Percentiles rank a stretch among this genome's conserved stretches.
phyloP scores from a whole-genome alignment of 1,140 invertebrate species.

The Phenacoccus solenopsis region DNA sequence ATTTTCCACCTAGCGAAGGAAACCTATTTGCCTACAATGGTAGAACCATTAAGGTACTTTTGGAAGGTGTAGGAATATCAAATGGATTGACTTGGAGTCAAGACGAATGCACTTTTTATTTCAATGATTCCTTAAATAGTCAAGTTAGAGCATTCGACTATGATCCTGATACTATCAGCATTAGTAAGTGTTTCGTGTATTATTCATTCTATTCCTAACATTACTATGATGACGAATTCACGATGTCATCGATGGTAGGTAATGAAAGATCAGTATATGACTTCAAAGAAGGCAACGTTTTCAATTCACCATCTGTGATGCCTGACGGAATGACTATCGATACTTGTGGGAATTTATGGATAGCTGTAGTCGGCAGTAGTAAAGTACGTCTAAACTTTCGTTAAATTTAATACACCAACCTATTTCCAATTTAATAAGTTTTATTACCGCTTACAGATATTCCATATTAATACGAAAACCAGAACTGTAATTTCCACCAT shows the following conservation, averaged over 20 bases:
- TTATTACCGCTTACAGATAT: slow-evolving; percentile 34
- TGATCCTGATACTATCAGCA: slow-evolving; percentile 24
- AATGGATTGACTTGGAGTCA: slow-evolving; percentile 40
- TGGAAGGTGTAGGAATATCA: slow-evolving; percentile 31
- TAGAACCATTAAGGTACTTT: slow-evolving; percentile 18
- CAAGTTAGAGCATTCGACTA: slow-evolving; percentile 27
- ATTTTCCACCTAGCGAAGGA: not conserved
- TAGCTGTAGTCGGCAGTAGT: slow-evolving; percentile 48
- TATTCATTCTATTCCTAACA: not conserved
- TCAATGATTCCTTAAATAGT: slow-evolving; percentile 28
- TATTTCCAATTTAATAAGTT: too few relatives aligned
- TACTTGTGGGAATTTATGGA: slow-evolving; percentile 54
- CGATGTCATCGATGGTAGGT: slow-evolving; percentile 19
- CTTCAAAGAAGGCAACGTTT: slow-evolving; percentile 36
- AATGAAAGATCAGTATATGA: slow-evolving; percentile 42
- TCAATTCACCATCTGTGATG: slow-evolving; percentile 32
- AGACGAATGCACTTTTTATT: slow-evolving; percentile 35
- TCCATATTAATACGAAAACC: slow-evolving; percentile 40
- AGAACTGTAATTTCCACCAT: slow-evolving; percentile 44
- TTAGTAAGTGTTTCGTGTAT: slow-evolving; percentile 27
- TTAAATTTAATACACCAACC: not conserved
- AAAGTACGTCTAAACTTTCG: slow-evolving; percentile 27
- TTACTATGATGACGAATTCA: not conserved
- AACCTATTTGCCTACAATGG: slow-evolving; percentile 6
- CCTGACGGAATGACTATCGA: slow-evolving; percentile 68